Evolutionary conservation across 2,797 vertebrate genomes (phyloP).

Genomic region (Cryptoblepharus egeriae): DNA sequence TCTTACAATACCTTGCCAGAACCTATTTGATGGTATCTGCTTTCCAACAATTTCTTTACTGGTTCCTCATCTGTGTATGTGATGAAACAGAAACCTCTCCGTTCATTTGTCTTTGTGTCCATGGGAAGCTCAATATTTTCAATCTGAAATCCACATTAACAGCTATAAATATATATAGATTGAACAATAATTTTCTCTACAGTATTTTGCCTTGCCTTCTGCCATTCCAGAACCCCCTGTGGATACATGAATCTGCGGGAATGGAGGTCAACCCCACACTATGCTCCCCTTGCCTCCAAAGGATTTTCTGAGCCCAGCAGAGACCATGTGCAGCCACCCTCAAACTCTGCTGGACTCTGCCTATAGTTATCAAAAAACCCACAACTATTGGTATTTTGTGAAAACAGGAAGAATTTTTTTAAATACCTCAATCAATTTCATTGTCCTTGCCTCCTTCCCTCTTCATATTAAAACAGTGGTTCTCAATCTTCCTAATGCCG

Average conservation of each 20-base stretch:
- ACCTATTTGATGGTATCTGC: conserved; percentile 89
- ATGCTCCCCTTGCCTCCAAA: too few species aligned
- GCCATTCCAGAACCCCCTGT: too few species aligned
- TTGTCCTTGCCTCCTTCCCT: not conserved
- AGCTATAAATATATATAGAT: not conserved
- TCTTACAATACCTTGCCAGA: conserved; percentile 83
- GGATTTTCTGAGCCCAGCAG: too few species aligned
- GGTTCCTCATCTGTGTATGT: conserved; percentile 87
- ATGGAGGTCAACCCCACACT: too few species aligned
- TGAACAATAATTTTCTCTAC: not conserved
- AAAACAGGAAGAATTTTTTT: too few species aligned
- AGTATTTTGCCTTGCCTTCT: not conserved
- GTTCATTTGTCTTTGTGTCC: conserved; percentile 89
- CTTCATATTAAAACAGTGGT: too few species aligned
- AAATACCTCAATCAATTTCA: not conserved
- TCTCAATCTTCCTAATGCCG: too few species aligned
- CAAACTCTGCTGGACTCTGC: too few species aligned
- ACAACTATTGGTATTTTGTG: too few species aligned
- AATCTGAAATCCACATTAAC: conserved; percentile 77
- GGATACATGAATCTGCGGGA: too few species aligned
- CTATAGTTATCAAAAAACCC: too few species aligned
- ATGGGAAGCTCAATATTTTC: conserved; percentile 90
- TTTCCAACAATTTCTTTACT: conserved; percentile 88
- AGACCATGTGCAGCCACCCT: too few species aligned
- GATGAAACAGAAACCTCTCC: conserved; percentile 89